Base-by-base conservation (phyloP, 1,140 invertebrate genomes). In the Periplaneta americana region DNA sequence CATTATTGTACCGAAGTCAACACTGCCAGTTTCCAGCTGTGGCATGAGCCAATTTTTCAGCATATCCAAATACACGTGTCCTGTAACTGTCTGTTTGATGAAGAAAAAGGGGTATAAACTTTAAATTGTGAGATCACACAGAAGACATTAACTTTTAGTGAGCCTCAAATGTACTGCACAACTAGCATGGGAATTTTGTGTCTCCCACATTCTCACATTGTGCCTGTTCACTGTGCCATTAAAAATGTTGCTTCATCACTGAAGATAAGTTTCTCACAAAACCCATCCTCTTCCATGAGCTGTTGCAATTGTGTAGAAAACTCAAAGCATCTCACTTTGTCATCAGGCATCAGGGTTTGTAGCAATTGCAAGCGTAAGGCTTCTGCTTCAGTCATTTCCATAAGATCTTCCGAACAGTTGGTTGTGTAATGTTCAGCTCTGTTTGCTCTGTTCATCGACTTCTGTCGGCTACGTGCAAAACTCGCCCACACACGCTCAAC, bases 351-450 rank as follows among this genome's bases (percentile, higher is more conserved):
- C 8, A 83, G 82, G 48, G 79, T 75, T 80, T 83, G 82, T 35
- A 81, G 33, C 34, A 83, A 37, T 6, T 81, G 80, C 36, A 83
- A 11, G 36, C 75, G 76, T 79, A 83, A 0, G 80, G 39, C 36
- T 74, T 82, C 39, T 75, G 34, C 66, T 75, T 34, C 83, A 83
- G 48, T 39, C 79, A 33, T 80, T 80, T 81, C 33, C 79, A 37
- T 79, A 83, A 34, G 32, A 83, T 81, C 57, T 79, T 82, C 82
- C 82, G 79, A 57, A 83, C 81, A 57, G 81, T 83, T 48, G 83
- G 39, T 77, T 82, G 81, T 35, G 81, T 34, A 80, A 83, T 80
- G 79, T 79, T 74, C 66, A 83, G 75, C 83, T 76, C 78, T 80
- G 39, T 75, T 83, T 48, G 81, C 78, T 82, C 48, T 80, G 31